Percentiles rank a stretch among this genome's conserved stretches.
phyloP scores from a whole-genome alignment of 2,888 invertebrate genomes.

The Euplexia lucipara region DNA sequence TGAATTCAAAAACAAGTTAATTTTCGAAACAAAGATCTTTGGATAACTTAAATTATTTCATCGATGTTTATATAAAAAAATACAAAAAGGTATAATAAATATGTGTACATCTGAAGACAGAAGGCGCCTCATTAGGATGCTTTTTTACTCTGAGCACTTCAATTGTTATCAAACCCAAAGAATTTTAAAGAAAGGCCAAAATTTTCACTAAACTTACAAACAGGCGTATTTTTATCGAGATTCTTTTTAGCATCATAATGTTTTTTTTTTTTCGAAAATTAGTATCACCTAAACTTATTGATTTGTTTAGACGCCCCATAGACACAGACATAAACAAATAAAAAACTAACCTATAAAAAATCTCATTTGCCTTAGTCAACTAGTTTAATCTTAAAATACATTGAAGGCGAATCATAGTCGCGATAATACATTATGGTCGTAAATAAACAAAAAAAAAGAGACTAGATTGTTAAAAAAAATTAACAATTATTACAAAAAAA shows the following conservation, averaged over 20 bases:
- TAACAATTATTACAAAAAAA: slow-evolving; percentile 71
- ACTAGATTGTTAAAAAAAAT: slow-evolving; percentile 87
- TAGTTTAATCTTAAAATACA: slow-evolving; percentile 64
- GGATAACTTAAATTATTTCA: slow-evolving; percentile 65
- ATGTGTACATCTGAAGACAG: slow-evolving; percentile 46
- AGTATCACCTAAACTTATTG: slow-evolving; percentile 27
- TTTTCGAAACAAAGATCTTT: slow-evolving; percentile 69
- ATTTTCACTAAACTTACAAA: background rate
- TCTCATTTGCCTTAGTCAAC: slow-evolving; percentile 68
- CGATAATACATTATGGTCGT: slow-evolving; percentile 82
- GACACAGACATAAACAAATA: slow-evolving; percentile 41
- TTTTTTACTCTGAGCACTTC: background rate
- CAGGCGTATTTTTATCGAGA: slow-evolving; percentile 29
- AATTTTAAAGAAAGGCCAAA: slow-evolving; percentile 1
- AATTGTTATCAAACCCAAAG: background rate
- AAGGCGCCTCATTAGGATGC: slow-evolving; percentile 24
- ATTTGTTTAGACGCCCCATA: slow-evolving; percentile 16
- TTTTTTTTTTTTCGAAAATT: slow-evolving; percentile 10
- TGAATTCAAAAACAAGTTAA: slow-evolving; percentile 56
- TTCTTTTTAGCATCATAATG: slow-evolving; percentile 24
- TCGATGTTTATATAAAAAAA: slow-evolving; percentile 57
- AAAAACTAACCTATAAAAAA: slow-evolving; percentile 65
- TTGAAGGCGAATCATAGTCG: slow-evolving; percentile 70
- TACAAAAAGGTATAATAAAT: slow-evolving; percentile 50
- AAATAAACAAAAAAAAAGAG: slow-evolving; percentile 82